These are phyloP conservation scores for Thera obeliscata DNA, from an alignment of 2,888 invertebrate genomes.

Conservation along the genomic window DNA sequence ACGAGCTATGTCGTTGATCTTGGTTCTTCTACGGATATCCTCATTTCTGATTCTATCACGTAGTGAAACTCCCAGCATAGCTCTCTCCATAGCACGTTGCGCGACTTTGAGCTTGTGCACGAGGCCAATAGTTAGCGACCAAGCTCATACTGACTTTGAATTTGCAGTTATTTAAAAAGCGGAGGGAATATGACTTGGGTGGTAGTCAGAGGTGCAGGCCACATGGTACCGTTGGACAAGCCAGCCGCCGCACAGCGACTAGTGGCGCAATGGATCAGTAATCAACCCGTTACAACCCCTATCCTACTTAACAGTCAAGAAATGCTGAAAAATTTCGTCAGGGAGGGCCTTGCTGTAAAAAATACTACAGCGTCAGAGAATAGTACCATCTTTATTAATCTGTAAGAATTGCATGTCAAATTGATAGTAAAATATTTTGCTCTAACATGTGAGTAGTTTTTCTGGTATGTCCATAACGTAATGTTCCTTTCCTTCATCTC, in stretches of 20 bases:
- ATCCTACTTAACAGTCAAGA: slow-evolving; percentile 28
- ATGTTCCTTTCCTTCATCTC: too few relatives aligned
- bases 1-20: too few relatives aligned
- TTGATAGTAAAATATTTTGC: too few relatives aligned
- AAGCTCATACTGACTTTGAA: too few relatives aligned
- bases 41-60: too few relatives aligned
- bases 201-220: slow-evolving; percentile 86
- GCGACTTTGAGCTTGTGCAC: too few relatives aligned
- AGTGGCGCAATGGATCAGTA: slow-evolving; percentile 82
- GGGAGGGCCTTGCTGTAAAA: slow-evolving; percentile 39
- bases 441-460: too few relatives aligned
- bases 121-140: too few relatives aligned
- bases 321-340: slow-evolving; percentile 44
- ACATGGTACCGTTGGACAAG: slow-evolving; percentile 86
- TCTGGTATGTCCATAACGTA: too few relatives aligned
- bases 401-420: not conserved
- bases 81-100: too few relatives aligned
- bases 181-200: slow-evolving; percentile 83
- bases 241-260: slow-evolving; percentile 82
- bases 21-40: too few relatives aligned
- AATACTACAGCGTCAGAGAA: not conserved
- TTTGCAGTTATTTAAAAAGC: slow-evolving; percentile 32
- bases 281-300: slow-evolving; percentile 41
- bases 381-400: slow-evolving; percentile 3
- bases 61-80: too few relatives aligned